phyloP scores from a whole-genome alignment of 2,888 invertebrate species.

The Chrysolina americana region DNA sequence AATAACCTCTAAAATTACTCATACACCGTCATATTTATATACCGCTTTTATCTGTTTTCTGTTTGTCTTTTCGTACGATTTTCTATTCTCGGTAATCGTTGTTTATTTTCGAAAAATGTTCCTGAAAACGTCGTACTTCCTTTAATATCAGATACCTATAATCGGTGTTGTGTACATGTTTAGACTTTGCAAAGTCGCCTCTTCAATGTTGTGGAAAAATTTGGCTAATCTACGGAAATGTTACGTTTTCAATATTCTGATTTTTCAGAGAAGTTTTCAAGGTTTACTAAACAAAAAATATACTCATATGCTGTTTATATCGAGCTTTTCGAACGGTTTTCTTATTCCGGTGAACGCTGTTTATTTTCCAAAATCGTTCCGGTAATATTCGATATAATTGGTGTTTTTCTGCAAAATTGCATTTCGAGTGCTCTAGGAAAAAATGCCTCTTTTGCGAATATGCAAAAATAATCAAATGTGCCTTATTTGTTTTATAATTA shows the following conservation, averaged over 20 bases:
- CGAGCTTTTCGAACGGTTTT: background rate
- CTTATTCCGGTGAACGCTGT: conserved; percentile 15
- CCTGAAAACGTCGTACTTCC: conserved; percentile 25
- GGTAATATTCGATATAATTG: background rate
- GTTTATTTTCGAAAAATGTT: conserved; percentile 30
- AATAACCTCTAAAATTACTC: conserved; percentile 20
- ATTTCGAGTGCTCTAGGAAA: too few relatives aligned
- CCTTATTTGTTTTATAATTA: too few relatives aligned
- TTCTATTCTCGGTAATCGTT: conserved; percentile 26
- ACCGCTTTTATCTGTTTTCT: conserved; percentile 22
- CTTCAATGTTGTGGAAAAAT: background rate
- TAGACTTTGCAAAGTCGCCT: conserved; percentile 1
- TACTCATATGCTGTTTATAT: background rate
- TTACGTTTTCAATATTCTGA: too few relatives aligned
- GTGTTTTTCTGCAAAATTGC: too few relatives aligned
- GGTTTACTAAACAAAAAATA: background rate
- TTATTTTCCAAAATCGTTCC: conserved; percentile 28
- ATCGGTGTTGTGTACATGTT: conserved; percentile 11
- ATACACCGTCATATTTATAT: conserved; percentile 14
- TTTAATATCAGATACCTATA: conserved; percentile 26
- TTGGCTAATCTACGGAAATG: background rate
- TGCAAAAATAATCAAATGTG: too few relatives aligned
- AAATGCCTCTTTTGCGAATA: too few relatives aligned
- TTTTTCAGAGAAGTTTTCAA: background rate
- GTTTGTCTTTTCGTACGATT: conserved; percentile 17